Conservation (phyloP, 2,113 vertebrate genomes). For the Hippotragus niger region DNA sequence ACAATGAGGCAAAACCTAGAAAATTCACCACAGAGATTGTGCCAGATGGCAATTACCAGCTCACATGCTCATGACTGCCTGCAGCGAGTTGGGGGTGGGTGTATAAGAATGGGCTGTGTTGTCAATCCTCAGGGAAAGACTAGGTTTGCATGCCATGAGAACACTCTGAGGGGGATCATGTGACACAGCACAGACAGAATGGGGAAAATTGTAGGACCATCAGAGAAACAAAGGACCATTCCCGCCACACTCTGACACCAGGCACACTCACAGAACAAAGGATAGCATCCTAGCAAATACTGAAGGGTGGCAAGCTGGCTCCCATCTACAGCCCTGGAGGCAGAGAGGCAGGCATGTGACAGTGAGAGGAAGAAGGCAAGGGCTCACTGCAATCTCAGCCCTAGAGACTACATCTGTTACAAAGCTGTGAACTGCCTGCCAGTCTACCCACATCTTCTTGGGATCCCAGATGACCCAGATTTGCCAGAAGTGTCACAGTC, state of each 20-base stretch:
- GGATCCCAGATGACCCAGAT: background rate
- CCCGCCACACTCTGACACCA: background rate
- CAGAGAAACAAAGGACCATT: background rate
- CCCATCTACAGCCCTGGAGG: background rate
- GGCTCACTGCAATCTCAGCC: background rate
- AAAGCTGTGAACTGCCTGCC: background rate
- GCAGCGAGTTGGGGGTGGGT: background rate
- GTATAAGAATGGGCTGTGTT: background rate
- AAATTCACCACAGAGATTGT: background rate
- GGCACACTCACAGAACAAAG: background rate
- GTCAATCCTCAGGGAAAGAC: background rate
- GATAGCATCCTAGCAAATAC: background rate
- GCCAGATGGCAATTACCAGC: background rate
- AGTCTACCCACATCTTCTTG: background rate
- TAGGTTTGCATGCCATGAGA: background rate
- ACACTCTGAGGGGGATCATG: background rate
- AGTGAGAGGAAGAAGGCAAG: background rate
- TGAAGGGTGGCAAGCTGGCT: background rate
- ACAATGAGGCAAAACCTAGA: background rate
- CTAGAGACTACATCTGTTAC: background rate
- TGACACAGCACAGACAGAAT: background rate
- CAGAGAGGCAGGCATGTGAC: background rate
- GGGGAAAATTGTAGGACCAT: background rate
- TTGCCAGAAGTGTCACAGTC: background rate
- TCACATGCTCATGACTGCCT: background rate